phyloP scores from a whole-genome alignment of 2,888 invertebrate species.

The Cerastis rubricosa region DNA sequence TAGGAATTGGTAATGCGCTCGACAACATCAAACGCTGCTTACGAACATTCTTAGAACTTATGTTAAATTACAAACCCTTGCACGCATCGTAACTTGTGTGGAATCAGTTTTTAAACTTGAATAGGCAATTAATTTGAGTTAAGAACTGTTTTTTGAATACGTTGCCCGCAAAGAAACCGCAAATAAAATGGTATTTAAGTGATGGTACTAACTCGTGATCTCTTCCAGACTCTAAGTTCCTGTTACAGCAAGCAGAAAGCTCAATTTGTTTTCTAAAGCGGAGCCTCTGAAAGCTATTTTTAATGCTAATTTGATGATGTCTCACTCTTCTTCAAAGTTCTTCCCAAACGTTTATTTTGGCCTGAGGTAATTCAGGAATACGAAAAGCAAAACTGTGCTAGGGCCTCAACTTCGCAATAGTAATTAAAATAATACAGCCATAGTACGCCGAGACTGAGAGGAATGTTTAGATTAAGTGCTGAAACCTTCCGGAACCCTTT shows the following conservation, averaged over 20 bases:
- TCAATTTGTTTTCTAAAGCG: not conserved
- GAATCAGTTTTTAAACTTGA: conserved; percentile 21
- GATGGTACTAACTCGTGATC: not conserved
- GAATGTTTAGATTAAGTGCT: conserved; percentile 22
- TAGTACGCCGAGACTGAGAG: not conserved
- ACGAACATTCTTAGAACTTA: conserved; percentile 50
- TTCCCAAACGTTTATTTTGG: not conserved
- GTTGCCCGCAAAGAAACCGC: not conserved
- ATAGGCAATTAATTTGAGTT: conserved; percentile 1
- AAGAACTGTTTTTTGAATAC: not conserved
- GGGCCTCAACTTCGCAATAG: not conserved
- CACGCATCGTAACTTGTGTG: conserved; percentile 38
- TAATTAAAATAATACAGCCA: conserved; percentile 17
- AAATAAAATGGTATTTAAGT: not conserved
- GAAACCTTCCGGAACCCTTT: conserved; percentile 22
- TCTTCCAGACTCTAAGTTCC: not conserved
- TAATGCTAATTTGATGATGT: not conserved
- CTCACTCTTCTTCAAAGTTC: not conserved
- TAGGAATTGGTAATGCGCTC: conserved; percentile 50
- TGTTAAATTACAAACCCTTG: conserved; percentile 47
- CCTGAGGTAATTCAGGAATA: not conserved
- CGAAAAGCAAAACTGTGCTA: not conserved
- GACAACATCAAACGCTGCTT: conserved; percentile 45
- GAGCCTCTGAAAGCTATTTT: not conserved
- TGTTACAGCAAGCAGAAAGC: not conserved